Base-by-base conservation (phyloP, 2,113 vertebrate genomes). In the Micronycteris hirsuta region DNA sequence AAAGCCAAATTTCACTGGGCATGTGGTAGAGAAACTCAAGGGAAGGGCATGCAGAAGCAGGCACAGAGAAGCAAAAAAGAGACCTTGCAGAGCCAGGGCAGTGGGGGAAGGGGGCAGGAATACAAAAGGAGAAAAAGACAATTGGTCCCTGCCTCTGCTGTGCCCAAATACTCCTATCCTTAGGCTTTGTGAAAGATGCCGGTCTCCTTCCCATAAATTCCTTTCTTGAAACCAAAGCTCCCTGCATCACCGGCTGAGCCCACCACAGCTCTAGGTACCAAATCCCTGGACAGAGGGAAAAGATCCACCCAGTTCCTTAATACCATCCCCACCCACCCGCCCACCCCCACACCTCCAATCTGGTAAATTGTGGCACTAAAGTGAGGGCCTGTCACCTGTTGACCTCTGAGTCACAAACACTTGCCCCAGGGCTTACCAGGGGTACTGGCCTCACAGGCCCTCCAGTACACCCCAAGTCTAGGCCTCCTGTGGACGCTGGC, bases 41-140 rank as follows among this genome's bases (percentile, higher is more conserved):
- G 22, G 4, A 17, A 43, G 17, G 24, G 14, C 56, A 20, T 82
- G 31, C 43, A 49, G 41, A 87, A 31, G 20, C 15, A 10, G 28
- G 71, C 54, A 85, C 71, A 92, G 52, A 47, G 58, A 73, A 49
- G 36, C 65, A 63, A 49, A 63, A 6, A n/a, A n/a, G 49, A 73
- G 20, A n/a, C 22, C 31, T 74, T 26, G 7, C 5, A 26, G 28
- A 43, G 15, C n/a, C 36, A 47, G 52, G 33, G 19, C 45, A 10
- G 33, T 31, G 19, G 14, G 24, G n/a, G 24, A n/a, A n/a, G 12
- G 0, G 0, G 0, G 0, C 14, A 28, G 1, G 12, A 43, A 26
- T 17, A 71, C 56, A 71, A 17, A 90, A 52, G 2, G 8, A 70
- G 47, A 78, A 54, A 54, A 68, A 47, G 70, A 61, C 88, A 71